Evolutionary conservation across 2,888 invertebrate species (phyloP), one percentile per base, ranked within the genome.

Genomic region (Caenorhabditis doughertyi): DNA sequence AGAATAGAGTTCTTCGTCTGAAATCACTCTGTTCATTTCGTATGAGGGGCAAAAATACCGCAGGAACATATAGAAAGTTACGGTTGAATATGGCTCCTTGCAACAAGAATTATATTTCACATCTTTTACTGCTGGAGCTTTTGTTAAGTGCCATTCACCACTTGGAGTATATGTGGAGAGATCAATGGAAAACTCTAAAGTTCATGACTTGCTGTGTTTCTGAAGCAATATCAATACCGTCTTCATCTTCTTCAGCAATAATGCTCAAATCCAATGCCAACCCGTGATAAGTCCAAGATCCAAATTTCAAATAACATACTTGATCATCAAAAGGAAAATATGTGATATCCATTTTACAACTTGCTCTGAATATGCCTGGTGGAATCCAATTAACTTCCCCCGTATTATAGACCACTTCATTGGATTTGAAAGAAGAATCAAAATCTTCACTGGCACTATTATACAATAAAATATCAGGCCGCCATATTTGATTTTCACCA

Each of bases 251-350:
- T 51, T 87, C 85, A 1, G 64, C 68, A 58, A 84, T 84, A 13
- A 89, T 83, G 70, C 88, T 86, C 92, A 99, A 95, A 94, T 98
- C 97, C 94, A 99, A 94, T 95, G 90, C 90, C 11, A 90, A 85
- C 1, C 97, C 97, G 93, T 97, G 97, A 93, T 98, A 97, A 88
- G 98, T 98, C 98, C 98, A 99, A 92, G 97, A 97, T 92, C 98
- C 98, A 93, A 98, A 98, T 94, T 88, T 87, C 11, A 89, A 67
- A 44, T 83, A 87, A 58, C 90, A 90, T 0, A 85, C 84, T 72
- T 89, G 89, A 32, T 88, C 86, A 65, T 89, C 89, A 65, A 89
- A 89, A 0, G 89, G 89, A 39, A 89, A 89, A 77, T 87, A 88
- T 0, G 88, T 88, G 39, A 88, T 88, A 56, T 88, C 88, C 88